Evolutionary conservation across 2,888 invertebrate species (phyloP), one percentile per base, ranked within the genome.

Genomic region (Andricus quercusramuli): DNA sequence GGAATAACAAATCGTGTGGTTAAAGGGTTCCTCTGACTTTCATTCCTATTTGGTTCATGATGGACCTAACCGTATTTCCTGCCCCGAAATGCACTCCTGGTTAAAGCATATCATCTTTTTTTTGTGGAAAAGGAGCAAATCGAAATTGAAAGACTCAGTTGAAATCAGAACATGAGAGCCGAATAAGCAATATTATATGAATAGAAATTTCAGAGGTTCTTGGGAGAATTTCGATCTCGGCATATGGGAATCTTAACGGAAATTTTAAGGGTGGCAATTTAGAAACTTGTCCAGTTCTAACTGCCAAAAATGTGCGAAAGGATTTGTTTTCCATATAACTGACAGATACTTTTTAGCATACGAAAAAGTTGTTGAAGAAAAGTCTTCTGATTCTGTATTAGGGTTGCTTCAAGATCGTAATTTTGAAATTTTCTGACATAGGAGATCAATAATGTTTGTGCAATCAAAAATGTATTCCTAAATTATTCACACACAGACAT

Each of bases 21-120:
- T 74, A 74, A 74, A 74, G 74, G 74, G 74, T 74, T 74, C 37
- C 74, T 74, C 11, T 29, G n/a, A 56, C 32, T 74, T 56, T 20
- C 32, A 56, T 74, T 17, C 47, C 15, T 15, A n/a, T 11, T n/a
- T 74, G 56, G n/a, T 70, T 29, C 20, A 74, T 2, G 15, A 32
- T 56, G 32, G 25, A 37, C 29, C 56, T 20, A 15, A 74, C 51
- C 74, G 74, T 74, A 56, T 56, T 56, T 74, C 74, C 74, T 74
- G 56, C 5, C 47, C 56, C 13, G 11, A 56, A 56, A 74, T 56
- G 13, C 32, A 32, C 32, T 29, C n/a, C 68, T 68, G 25, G 4
- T 68, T 5, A 29, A 32, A 8, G 41, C 29, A n/a, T 74, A n/a
- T 56, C n/a, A 74, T 74, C 9, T 70, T 44, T 74, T 29, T 74